Base-by-base conservation (phyloP, 2,797 vertebrate species). In the Molothrus aeneus region DNA sequence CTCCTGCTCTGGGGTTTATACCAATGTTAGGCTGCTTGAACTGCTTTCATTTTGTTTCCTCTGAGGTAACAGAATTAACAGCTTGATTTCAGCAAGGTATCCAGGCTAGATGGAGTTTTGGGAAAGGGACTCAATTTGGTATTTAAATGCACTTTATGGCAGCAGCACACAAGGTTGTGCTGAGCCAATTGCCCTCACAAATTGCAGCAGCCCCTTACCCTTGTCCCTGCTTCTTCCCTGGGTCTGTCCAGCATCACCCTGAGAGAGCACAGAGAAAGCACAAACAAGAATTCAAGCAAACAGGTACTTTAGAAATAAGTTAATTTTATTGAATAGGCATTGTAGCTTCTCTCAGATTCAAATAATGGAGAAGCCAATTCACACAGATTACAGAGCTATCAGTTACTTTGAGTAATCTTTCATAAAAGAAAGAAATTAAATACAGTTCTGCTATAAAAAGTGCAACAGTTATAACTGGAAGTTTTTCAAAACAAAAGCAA, bases 341-440 rank as follows among this genome's bases (percentile, higher is more conserved):
- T 95, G 94, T 64, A 96, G 97, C 97, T 97, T 97, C 97, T 96
- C 97, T 96, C 95, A 45, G 59, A 94, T 93, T 96, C 96, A 97
- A 97, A 97, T 94, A 96, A 97, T 50, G 81, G 97, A 97, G 97
- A 97, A 97, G 97, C 95, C 42, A 48, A 73, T 88, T 97, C 97
- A 97, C 97, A 97, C 73, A 59, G 97, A 95, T 97, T 97, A 98
- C 97, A 98, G 97, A 97, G 96, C 96, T 97, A 97, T 95, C 93
- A 96, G 96, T 97, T 97, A 97, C 95, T 97, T 96, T 32, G 97
- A 97, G 90, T 97, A 95, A 94, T 97, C 97, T 98, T 98, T 97
- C 98, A 96, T 97, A 97, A 97, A 98, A 98, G 97, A 97, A 98
- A 98, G 97, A 97, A 97, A 97, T 97, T 80, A 97, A 97, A 97